Base-by-base conservation (phyloP, 2,888 invertebrate genomes). In the Acanthosoma haemorrhoidale region DNA sequence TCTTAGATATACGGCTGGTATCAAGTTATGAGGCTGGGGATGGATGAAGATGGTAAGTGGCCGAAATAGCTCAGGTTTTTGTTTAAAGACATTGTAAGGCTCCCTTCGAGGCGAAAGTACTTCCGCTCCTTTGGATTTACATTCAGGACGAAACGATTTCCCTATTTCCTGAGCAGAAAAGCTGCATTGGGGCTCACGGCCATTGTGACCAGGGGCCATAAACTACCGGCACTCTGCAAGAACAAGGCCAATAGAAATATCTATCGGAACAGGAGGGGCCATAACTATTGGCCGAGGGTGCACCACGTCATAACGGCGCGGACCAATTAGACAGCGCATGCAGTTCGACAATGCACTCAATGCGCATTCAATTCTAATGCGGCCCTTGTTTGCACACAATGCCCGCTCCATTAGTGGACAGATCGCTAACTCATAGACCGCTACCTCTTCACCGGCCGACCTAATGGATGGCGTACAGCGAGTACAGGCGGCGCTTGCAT, bases 311-410 rank as follows among this genome's bases (percentile, higher is more conserved):
- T 43, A 43, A 43, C 43, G 43, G 43, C 43, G 43, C 43, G 43
- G 43, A 43, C 43, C 43, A 43, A 43, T 43, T 43, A 43, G 43
- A 43, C 43, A 43, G 43, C 43, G 43, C 43, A 43, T 43, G 43
- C 43, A 43, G 43, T 43, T 43, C n/a, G n/a, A n/a, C n/a, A n/a
- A n/a, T n/a, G n/a, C n/a, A n/a, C 43, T 43, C 43, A 43, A 43
- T 43, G 43, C 43, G 43, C 43, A 43, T 43, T 43, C 43, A 43
- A 43, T 43, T 43, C 43, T 43, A 43, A 43, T 43, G 43, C 43
- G 25, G 43, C 11, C 8, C 43, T 43, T 43, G 43, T 43, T 43
- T 43, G 43, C 43, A 43, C 43, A 43, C 43, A 43, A 43, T 43
- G 43, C 43, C 21, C 11, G 43, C 21, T 21, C 43, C 43, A 43